Evolutionary conservation across 2,797 vertebrate species (phyloP), one percentile per base, ranked within the genome.

Genomic region (Coregonus suidteri): DNA sequence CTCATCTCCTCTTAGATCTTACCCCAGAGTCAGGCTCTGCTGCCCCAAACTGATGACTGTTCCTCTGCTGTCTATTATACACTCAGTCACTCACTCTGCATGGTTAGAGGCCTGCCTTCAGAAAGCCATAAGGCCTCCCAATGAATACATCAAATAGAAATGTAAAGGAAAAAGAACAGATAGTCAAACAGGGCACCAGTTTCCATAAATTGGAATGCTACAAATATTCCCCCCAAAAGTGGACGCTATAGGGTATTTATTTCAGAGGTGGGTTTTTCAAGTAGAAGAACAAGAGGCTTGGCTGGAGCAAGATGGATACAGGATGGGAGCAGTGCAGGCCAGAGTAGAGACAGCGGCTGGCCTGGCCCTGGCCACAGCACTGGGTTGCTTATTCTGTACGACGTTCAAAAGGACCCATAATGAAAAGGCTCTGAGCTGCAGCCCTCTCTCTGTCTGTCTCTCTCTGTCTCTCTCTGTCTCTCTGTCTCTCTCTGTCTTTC

Each of bases 341-440:
- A 74, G 84, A 80, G 76, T 76, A 79, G 80, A 83, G 83, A 66
- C 69, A 47, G 9, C 20, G 71, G 25, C 25, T 88, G 9, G 41
- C 41, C 41, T 47, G 41, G 83, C 87, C 88, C 79, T 75, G 3
- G 72, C 69, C 80, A 88, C 88, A 88, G 87, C 77, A 85, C 84
- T 78, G 80, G 79, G 77, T 86, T 91, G 89, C 89, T 93, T 91
- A 90, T 92, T 92, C 89, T 93, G 91, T 89, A 84, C 77, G 83
- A 85, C 87, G 89, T 95, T 95, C 93, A 95, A 94, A 94, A 87
- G 85, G 89, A 90, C 87, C 91, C 87, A 82, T 95, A 95, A 95
- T 95, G 92, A 94, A 91, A 94, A 90, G 86, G 91, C 90, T 86
- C 86, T 81, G 77, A 82, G 85, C 88, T 89, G 86, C 86, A 83